These are phyloP conservation scores for Prunella fulvescens DNA, from an alignment of 2,113 vertebrate species.

Conservation along the genomic window DNA sequence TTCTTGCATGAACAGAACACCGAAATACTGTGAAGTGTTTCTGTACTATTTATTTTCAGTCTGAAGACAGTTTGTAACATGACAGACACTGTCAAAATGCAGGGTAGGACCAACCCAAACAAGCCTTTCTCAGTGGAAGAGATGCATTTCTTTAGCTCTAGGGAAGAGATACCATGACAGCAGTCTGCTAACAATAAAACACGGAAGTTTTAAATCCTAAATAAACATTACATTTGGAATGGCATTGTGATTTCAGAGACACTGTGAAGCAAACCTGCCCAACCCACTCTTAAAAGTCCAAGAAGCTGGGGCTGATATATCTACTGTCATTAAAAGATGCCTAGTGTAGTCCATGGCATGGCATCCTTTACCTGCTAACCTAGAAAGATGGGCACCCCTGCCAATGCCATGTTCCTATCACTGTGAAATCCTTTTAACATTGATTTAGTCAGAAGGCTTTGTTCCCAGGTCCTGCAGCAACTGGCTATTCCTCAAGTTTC, in stretches of 20 bases:
- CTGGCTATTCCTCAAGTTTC: neutral
- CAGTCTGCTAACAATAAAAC: neutral
- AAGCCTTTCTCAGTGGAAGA: neutral
- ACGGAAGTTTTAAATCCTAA: neutral
- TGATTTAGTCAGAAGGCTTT: constrained; percentile 28
- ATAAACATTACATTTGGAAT: neutral
- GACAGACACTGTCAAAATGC: neutral
- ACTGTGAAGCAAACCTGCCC: neutral
- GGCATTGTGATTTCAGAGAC: neutral
- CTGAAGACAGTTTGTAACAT: neutral
- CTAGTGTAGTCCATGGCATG: neutral
- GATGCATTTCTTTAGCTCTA: neutral
- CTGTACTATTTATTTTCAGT: neutral
- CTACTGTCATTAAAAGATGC: neutral
- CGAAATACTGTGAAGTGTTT: neutral
- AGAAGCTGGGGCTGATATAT: neutral
- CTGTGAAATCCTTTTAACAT: constrained; percentile 50
- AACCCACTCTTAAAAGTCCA: neutral
- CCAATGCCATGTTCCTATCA: neutral
- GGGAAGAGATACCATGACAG: neutral
- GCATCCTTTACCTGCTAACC: constrained; percentile 6
- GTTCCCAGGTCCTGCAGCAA: constrained; percentile 20
- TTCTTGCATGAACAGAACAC: neutral
- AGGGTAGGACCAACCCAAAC: neutral
- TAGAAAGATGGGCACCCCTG: constrained; percentile 29